Conservation (phyloP, 2,113 vertebrate species). For the Notiomystis cincta region DNA sequence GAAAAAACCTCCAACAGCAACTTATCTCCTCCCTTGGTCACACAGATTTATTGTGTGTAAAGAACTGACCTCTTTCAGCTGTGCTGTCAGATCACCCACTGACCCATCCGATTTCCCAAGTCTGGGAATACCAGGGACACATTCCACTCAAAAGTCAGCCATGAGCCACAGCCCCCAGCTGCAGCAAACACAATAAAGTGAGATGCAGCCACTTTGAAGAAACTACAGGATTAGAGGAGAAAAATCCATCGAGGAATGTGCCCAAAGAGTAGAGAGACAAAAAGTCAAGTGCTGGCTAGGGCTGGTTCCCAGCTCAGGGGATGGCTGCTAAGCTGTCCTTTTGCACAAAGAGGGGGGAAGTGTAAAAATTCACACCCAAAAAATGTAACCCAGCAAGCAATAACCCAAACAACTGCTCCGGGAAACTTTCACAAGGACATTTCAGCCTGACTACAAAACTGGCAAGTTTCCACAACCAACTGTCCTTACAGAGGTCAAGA, state of each 20-base stretch:
- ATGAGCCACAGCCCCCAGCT: neutral
- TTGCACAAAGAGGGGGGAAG: neutral
- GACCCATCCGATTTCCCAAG: neutral
- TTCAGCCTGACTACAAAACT: neutral
- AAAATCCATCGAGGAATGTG: neutral
- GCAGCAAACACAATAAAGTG: neutral
- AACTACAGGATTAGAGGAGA: neutral
- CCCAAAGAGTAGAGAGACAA: neutral
- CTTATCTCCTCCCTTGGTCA: neutral
- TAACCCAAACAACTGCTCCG: neutral
- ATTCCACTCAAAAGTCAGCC: neutral
- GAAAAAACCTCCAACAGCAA: neutral
- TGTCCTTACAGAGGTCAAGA: neutral
- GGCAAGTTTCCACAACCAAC: neutral
- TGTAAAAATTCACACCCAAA: neutral
- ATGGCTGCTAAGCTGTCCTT: neutral
- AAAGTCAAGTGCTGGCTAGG: neutral
- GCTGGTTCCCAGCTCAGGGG: neutral
- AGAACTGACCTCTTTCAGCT: neutral
- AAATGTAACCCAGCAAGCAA: neutral
- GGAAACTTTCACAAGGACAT: neutral
- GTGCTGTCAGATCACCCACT: neutral
- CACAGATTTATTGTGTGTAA: neutral
- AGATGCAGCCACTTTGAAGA: neutral
- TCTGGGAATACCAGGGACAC: neutral